phyloP scores from a whole-genome alignment of 2,113 vertebrate species.

The Gavia stellata region DNA sequence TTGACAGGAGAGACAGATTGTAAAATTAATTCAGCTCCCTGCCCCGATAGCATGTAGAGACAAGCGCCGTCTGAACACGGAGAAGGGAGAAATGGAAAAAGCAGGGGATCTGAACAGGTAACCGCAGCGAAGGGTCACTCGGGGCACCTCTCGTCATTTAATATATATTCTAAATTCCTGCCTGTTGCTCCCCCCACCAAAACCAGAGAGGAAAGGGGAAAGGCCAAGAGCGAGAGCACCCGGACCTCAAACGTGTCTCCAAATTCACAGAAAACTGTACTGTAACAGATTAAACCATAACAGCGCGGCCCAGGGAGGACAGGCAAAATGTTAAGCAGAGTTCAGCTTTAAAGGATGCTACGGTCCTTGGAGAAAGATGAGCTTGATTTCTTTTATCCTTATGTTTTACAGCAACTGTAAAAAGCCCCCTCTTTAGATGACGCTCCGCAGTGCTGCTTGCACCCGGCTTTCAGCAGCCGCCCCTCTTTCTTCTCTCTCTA shows the following conservation, averaged over 20 bases:
- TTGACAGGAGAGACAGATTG: background rate
- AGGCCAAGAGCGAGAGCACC: background rate
- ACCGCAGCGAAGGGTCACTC: background rate
- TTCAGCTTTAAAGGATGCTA: background rate
- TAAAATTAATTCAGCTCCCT: background rate
- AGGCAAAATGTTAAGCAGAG: background rate
- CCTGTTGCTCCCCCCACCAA: background rate
- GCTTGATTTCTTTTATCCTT: background rate
- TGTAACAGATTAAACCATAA: background rate
- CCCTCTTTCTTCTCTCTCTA: background rate
- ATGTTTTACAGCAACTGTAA: background rate
- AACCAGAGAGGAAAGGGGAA: background rate
- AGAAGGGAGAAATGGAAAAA: background rate
- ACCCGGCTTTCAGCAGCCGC: background rate
- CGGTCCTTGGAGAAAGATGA: background rate
- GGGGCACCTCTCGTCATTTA: fast-evolving
- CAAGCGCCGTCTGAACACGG: background rate
- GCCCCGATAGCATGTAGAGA: background rate
- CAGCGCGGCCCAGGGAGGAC: background rate
- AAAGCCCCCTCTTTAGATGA: background rate
- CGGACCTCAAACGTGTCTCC: background rate
- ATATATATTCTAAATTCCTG: background rate
- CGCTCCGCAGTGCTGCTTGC: background rate
- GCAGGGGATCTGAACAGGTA: background rate
- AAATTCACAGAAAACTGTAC: background rate